Evolutionary conservation across 1,140 invertebrate species (phyloP), one percentile per base, ranked within the genome.

Genomic region (Hydropsyche tenuis): DNA sequence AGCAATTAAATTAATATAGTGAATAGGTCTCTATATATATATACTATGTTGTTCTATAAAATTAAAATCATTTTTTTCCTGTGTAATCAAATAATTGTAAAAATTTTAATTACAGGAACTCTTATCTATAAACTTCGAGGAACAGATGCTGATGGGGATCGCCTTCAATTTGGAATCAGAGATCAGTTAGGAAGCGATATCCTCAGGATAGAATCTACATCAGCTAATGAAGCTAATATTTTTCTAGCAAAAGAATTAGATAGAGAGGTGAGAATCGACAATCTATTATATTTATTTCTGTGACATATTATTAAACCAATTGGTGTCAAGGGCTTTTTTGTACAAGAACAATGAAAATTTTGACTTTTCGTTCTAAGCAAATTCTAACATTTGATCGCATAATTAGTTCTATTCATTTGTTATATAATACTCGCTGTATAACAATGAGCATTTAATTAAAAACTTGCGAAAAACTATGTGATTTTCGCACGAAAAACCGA

Each of bases 201-300:
- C 69, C 89, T 97, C 78, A 86, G 90, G 79, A 90, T 97, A 72
- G 92, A 96, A 85, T 93, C 91, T 80, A 88, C 90, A 73, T 90
- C 90, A 64, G 85, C 87, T 56, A 93, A 89, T 80, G 92, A 95
- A 87, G 95, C 95, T 73, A 91, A 95, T 82, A 87, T 97, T 77
- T 94, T 93, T 82, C 86, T 97, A 79, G 91, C 92, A 83, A 94
- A 94, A 86, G 90, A 95, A 85, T 88, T 97, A 74, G 95, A 97
- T 85, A 88, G 95, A 84, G 95, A 97, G 87, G 93, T 93, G 85
- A 83, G 73, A 18, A 53, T 53, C 20, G n/a, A 53, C 3, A 53
- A 62, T 27, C 2, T 56, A 7, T 56, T 56, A 6, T 56, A 18
- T 56, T 18, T 18, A 56, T 23, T 20, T 12, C 3, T 62, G 56